Conservation (phyloP, 2,888 invertebrate genomes). For the Acrocera orbiculus region DNA sequence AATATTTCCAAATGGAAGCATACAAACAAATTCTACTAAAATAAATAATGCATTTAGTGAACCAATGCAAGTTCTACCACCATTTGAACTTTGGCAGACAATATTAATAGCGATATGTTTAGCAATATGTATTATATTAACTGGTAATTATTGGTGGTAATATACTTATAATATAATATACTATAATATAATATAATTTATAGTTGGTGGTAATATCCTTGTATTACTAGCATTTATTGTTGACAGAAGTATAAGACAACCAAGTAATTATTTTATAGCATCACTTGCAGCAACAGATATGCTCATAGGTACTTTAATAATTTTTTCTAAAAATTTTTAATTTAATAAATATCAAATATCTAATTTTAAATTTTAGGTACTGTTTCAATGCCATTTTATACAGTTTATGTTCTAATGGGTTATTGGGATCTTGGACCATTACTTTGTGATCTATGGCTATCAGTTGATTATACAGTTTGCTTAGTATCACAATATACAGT, state of each 20-base stretch:
- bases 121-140: slow-evolving; percentile 74
- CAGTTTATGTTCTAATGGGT: slow-evolving; percentile 89
- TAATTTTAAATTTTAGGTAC: slow-evolving; percentile 45
- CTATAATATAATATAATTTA: no score
- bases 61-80: slow-evolving; percentile 48
- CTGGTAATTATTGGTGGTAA: no score
- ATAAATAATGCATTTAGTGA: slow-evolving; percentile 14
- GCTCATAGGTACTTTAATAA: slow-evolving; percentile 78
- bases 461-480: slow-evolving; percentile 97
- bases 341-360: neutral
- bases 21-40: slow-evolving; percentile 18
- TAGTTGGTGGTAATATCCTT: slow-evolving; percentile 88
- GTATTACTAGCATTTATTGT: slow-evolving; percentile 90
- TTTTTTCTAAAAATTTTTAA: neutral
- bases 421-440: slow-evolving; percentile 94
- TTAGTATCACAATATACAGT: slow-evolving; percentile 98
- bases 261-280: slow-evolving; percentile 98
- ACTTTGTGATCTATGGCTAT: slow-evolving; percentile 94
- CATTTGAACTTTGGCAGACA: slow-evolving; percentile 80
- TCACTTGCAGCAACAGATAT: slow-evolving; percentile 94
- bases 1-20: slow-evolving; percentile 21
- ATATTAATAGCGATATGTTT: slow-evolving; percentile 75
- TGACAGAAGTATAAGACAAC: slow-evolving; percentile 83
- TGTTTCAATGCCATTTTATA: slow-evolving; percentile 97
- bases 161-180: no score